These are phyloP conservation scores for Thaumetopoea pityocampa DNA, from an alignment of 1,140 invertebrate genomes.

Conservation along the genomic window DNA sequence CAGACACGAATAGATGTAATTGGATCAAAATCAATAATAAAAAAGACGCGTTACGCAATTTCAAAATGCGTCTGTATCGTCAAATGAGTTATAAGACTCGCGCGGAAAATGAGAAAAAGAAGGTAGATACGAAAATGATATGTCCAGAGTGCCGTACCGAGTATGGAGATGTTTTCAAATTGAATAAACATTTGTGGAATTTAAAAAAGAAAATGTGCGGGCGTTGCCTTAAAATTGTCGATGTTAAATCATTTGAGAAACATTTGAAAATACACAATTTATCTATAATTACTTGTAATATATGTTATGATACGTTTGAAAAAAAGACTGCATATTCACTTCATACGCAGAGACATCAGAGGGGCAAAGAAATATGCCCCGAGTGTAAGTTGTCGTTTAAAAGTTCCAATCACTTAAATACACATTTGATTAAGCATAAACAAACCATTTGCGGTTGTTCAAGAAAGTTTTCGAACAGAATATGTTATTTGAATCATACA, in stretches of 20 bases:
- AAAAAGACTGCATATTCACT: neutral
- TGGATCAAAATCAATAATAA: neutral
- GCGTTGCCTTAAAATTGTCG: slow-evolving; percentile 20
- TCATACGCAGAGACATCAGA: slow-evolving; percentile 19
- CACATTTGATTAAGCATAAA: slow-evolving; percentile 21
- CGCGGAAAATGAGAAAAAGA: neutral
- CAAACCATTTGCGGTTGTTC: slow-evolving; percentile 18
- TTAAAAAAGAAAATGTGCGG: slow-evolving; percentile 17
- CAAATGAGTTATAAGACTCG: slow-evolving; percentile 1
- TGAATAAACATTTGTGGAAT: slow-evolving; percentile 26
- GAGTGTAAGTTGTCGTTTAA: slow-evolving; percentile 22
- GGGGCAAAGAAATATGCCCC: slow-evolving; percentile 11
- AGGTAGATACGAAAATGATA: slow-evolving; percentile 8
- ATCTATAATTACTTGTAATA: slow-evolving; percentile 11
- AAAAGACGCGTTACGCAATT: slow-evolving; percentile 1
- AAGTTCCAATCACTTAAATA: slow-evolving; percentile 6
- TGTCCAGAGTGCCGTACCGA: slow-evolving; percentile 25
- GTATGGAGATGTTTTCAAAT: slow-evolving; percentile 10
- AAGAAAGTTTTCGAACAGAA: slow-evolving; percentile 21
- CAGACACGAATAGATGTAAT: neutral
- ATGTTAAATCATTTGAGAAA: slow-evolving; percentile 1
- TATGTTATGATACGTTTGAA: slow-evolving; percentile 21
- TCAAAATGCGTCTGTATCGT: slow-evolving; percentile 1
- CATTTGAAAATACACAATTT: slow-evolving; percentile 22
- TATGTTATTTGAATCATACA: slow-evolving; percentile 23